phyloP scores from a whole-genome alignment of 1,140 invertebrate species.

The Trissolcus basalis region DNA sequence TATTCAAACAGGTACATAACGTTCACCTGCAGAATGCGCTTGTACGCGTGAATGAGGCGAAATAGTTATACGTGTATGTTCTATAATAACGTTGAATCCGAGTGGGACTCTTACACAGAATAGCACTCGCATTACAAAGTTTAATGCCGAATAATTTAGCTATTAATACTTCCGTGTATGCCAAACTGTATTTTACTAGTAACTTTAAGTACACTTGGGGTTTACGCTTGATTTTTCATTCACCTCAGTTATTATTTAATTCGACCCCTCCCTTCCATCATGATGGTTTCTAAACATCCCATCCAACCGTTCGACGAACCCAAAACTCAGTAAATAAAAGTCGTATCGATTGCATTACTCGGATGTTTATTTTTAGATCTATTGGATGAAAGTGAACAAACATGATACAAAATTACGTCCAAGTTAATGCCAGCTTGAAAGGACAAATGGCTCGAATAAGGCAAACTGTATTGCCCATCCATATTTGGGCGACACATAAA shows the following conservation, averaged over 20 bases:
- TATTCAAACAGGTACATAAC: constrained; percentile 62
- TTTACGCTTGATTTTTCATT: constrained; percentile 39
- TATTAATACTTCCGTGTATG: constrained; percentile 65
- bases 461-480: constrained; percentile 17
- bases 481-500: constrained; percentile 33
- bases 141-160: constrained; percentile 71
- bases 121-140: constrained; percentile 73
- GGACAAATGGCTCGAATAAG: constrained; percentile 27
- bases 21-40: constrained; percentile 54
- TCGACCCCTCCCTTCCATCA: too few species aligned
- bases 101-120: constrained; percentile 70
- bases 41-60: constrained; percentile 61
- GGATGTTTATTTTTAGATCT: not conserved
- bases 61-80: constrained; percentile 65
- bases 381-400: constrained; percentile 6
- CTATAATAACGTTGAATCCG: constrained; percentile 70
- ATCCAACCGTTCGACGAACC: too few species aligned
- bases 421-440: constrained; percentile 13
- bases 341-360: not conserved
- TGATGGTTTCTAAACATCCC: not conserved
- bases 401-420: constrained; percentile 17
- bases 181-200: constrained; percentile 51
- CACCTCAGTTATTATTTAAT: not conserved
- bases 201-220: constrained; percentile 44
- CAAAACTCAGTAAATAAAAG: too few species aligned